Percentiles rank a stretch among this genome's conserved stretches.
Evolutionary conservation across 1,140 invertebrate species (phyloP).

Genomic region (Tetramorium parvispinum): DNA sequence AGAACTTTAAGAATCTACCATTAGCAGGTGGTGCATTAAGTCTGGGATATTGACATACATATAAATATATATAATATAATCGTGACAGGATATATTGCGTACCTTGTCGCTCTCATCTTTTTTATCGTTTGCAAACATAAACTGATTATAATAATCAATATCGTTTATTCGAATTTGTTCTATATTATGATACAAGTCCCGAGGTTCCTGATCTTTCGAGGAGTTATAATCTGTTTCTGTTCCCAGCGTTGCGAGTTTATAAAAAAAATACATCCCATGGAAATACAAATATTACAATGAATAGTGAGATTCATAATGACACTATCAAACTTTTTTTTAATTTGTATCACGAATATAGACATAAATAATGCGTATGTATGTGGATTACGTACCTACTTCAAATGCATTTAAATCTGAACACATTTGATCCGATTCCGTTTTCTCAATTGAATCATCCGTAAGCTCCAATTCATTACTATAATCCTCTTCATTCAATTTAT

Average conservation of each 20-base stretch:
- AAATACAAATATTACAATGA: slow-evolving; percentile 21
- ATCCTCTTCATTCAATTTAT: slow-evolving; percentile 49
- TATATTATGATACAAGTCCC: slow-evolving; percentile 88
- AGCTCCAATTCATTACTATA: slow-evolving; percentile 42
- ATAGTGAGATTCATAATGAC: slow-evolving; percentile 6
- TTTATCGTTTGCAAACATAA: slow-evolving; percentile 80
- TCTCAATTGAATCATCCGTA: slow-evolving; percentile 61
- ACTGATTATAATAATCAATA: slow-evolving; percentile 89
- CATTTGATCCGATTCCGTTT: slow-evolving; percentile 10
- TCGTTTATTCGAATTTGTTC: slow-evolving; percentile 88
- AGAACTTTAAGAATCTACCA: no score
- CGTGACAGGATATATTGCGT: not conserved
- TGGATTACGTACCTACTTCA: slow-evolving; percentile 70
- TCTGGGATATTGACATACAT: no score
- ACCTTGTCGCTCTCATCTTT: not conserved
- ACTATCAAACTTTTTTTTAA: not conserved
- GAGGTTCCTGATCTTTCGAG: slow-evolving; percentile 88
- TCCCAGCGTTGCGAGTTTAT: slow-evolving; percentile 61
- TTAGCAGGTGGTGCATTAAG: no score
- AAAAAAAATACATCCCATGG: slow-evolving; percentile 25
- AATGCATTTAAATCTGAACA: slow-evolving; percentile 26
- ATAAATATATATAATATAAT: slow-evolving; percentile 14
- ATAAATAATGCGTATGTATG: not conserved
- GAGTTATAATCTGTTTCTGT: slow-evolving; percentile 78
- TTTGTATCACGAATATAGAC: not conserved